Evolutionary conservation across 2,797 vertebrate species (phyloP).

Genomic region (Momotus momota): DNA sequence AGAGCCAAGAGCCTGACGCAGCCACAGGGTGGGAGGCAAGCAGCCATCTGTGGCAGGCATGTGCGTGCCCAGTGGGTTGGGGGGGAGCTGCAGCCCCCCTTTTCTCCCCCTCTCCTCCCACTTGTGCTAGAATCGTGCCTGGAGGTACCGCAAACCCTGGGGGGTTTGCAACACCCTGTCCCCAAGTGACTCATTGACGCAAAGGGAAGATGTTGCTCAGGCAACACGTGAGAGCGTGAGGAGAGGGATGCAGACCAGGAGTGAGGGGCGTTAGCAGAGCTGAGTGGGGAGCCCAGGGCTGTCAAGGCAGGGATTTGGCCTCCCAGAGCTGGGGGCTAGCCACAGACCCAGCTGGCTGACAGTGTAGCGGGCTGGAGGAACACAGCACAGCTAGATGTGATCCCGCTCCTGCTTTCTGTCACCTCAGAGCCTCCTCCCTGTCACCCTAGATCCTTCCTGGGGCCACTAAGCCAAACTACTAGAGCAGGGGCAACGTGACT

Average conservation of each 20-base stretch:
- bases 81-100: not conserved
- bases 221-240: not conserved
- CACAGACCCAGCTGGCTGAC: not conserved
- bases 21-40: not conserved
- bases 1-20: not conserved
- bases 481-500: not conserved
- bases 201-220: not conserved
- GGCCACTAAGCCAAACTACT: not conserved
- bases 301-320: not conserved
- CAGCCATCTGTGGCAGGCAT: slow-evolving; percentile 13
- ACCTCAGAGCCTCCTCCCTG: not conserved
- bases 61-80: not conserved
- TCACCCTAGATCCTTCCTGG: not conserved
- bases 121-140: not conserved
- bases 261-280: not conserved
- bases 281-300: not conserved
- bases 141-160: not conserved
- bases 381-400: not conserved
- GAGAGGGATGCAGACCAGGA: not conserved
- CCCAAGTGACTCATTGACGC: not conserved
- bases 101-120: not conserved
- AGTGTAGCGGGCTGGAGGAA: fast-evolving
- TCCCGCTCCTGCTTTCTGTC: not conserved
- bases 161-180: not conserved
- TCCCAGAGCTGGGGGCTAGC: not conserved